Evolutionary conservation across 2,797 vertebrate genomes (phyloP).

Genomic region (Vespertilio murinus): DNA sequence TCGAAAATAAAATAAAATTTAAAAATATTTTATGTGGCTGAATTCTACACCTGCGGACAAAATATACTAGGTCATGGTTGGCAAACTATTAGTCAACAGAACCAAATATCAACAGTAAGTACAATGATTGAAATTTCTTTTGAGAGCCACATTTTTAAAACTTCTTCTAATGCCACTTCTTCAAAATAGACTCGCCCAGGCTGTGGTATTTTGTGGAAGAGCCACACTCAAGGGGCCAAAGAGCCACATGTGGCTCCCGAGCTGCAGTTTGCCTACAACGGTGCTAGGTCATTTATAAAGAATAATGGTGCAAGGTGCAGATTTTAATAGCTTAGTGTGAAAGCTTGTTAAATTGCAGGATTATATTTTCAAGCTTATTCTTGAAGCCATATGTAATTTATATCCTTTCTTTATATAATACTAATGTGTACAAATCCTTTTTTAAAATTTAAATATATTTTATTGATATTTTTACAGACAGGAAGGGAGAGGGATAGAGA

Average conservation of each 20-base stretch:
- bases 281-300: neutral
- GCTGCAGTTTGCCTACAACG: too few relatives aligned
- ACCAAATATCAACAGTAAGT: too few relatives aligned
- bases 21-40: neutral
- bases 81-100: too few relatives aligned
- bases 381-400: neutral
- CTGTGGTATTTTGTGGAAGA: too few relatives aligned
- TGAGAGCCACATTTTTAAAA: too few relatives aligned
- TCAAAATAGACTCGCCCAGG: too few relatives aligned
- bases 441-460: neutral
- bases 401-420: neutral
- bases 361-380: neutral
- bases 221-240: too few relatives aligned
- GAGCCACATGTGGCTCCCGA: too few relatives aligned
- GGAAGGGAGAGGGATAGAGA: too few relatives aligned
- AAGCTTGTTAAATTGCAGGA: neutral
- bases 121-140: too few relatives aligned
- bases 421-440: neutral
- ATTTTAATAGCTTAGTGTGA: neutral
- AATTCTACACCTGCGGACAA: neutral
- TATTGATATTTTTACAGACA: too few relatives aligned
- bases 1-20: neutral
- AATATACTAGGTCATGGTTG: neutral
- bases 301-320: neutral
- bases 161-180: too few relatives aligned